Percentiles rank a stretch among this genome's conserved stretches.
These are phyloP conservation scores for Salvelinus alpinus DNA, from an alignment of 2,113 vertebrate genomes.

Conservation along the genomic window DNA sequence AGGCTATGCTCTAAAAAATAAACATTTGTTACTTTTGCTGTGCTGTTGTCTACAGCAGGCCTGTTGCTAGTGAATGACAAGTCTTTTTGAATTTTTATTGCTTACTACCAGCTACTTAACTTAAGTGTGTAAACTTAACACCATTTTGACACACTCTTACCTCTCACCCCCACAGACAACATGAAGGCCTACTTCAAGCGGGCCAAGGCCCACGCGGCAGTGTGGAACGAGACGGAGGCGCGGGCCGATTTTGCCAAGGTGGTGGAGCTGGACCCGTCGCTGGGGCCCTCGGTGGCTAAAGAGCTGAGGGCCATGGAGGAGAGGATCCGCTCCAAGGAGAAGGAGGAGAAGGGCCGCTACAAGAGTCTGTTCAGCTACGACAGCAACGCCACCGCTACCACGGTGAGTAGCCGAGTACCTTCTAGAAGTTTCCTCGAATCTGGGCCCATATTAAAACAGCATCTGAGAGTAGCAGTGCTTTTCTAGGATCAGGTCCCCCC, in stretches of 20 bases:
- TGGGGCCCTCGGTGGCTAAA: slow-evolving; percentile 76
- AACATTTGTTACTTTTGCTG: no score
- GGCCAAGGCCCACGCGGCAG: slow-evolving; percentile 90
- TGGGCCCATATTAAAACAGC: no score
- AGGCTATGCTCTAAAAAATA: no score
- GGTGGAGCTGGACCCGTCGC: slow-evolving; percentile 83
- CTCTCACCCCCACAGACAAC: slow-evolving; percentile 76
- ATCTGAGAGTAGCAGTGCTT: no score
- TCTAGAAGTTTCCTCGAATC: no score
- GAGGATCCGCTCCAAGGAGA: slow-evolving; percentile 80
- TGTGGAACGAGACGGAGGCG: slow-evolving; percentile 88
- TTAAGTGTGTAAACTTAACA: no score
- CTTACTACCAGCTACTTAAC: no score
- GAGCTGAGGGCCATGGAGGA: slow-evolving; percentile 85
- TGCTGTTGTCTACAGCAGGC: no score
- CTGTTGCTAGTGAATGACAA: no score
- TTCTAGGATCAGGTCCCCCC: no score
- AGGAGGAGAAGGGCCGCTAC: slow-evolving; percentile 90
- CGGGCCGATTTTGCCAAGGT: slow-evolving; percentile 89
- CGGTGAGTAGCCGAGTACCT: slow-evolving; percentile 23
- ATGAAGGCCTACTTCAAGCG: slow-evolving; percentile 96
- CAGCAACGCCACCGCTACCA: slow-evolving; percentile 55
- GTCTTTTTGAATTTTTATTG: no score
- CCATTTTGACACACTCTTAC: background rate
- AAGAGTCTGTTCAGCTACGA: slow-evolving; percentile 80